Evolutionary conservation across 2,113 vertebrate genomes (phyloP).

Genomic region (Sorex fumeus): DNA sequence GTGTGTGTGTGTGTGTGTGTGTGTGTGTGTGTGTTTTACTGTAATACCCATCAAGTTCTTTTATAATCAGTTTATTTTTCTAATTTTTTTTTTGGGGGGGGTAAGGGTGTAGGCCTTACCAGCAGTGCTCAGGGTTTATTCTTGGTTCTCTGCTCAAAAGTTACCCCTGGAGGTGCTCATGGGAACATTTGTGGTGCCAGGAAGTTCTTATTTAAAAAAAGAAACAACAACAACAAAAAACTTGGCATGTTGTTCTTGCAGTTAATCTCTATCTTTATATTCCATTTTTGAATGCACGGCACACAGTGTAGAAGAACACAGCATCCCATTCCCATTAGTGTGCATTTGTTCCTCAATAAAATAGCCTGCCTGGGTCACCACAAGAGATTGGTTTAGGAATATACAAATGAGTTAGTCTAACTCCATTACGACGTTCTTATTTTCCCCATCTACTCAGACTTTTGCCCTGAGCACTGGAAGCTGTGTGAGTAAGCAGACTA

Average conservation of each 20-base stretch:
- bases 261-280: not conserved
- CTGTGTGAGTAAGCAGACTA: not conserved
- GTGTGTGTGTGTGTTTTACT: not conserved
- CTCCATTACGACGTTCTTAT: constrained; percentile 18
- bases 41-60: not conserved
- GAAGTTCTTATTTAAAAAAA: not conserved
- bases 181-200: too few relatives aligned
- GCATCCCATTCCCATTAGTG: not conserved
- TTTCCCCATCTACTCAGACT: constrained; percentile 37
- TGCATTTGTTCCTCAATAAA: constrained; percentile 59
- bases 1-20: too few relatives aligned
- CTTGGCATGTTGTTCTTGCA: not conserved
- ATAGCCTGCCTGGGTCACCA: constrained; percentile 51
- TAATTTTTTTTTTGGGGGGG: too few relatives aligned
- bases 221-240: not conserved
- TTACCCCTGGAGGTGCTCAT: too few relatives aligned
- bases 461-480: constrained; percentile 24
- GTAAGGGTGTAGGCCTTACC: too few relatives aligned
- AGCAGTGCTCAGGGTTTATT: too few relatives aligned
- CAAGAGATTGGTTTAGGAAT: constrained; percentile 61
- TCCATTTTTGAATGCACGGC: not conserved
- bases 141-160: too few relatives aligned
- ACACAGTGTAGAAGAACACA: constrained; percentile 37
- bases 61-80: not conserved
- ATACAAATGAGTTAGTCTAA: constrained; percentile 10